Evolutionary conservation across 1,140 invertebrate genomes (phyloP).

Genomic region (Saxidomus purpurata): DNA sequence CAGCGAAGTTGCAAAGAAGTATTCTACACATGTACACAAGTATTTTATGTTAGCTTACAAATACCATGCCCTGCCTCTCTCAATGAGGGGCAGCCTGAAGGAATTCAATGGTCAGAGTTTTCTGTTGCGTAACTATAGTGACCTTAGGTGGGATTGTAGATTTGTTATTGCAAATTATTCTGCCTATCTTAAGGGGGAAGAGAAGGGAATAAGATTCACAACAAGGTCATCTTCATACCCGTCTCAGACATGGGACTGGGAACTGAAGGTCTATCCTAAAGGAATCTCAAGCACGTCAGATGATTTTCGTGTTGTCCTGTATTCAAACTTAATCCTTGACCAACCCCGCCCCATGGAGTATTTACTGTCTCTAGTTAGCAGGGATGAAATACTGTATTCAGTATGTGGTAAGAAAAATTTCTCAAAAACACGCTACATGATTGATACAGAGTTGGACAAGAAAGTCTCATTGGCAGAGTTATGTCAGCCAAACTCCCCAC

Average conservation of each 20-base stretch:
- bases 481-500: conserved; percentile 76
- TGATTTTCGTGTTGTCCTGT: conserved; percentile 84
- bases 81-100: conserved; percentile 81
- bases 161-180: conserved; percentile 82
- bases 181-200: conserved; percentile 76
- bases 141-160: conserved; percentile 87
- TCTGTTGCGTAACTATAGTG: conserved; percentile 86
- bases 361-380: conserved; percentile 85
- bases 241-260: conserved; percentile 86
- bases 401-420: conserved; percentile 86
- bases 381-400: conserved; percentile 84
- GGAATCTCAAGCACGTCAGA: conserved; percentile 80
- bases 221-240: conserved; percentile 86
- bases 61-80: conserved; percentile 85
- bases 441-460: conserved; percentile 84
- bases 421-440: conserved; percentile 85
- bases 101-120: conserved; percentile 84
- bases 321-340: conserved; percentile 86
- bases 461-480: conserved; percentile 81
- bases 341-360: conserved; percentile 86
- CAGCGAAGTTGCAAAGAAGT: conserved; percentile 78
- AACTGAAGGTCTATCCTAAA: conserved; percentile 84
- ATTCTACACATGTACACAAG: conserved; percentile 83
- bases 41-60: conserved; percentile 86
- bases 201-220: conserved; percentile 84